Evolutionary conservation across 2,888 invertebrate genomes (phyloP).

Genomic region (Euspilapteryx auroguttella): DNA sequence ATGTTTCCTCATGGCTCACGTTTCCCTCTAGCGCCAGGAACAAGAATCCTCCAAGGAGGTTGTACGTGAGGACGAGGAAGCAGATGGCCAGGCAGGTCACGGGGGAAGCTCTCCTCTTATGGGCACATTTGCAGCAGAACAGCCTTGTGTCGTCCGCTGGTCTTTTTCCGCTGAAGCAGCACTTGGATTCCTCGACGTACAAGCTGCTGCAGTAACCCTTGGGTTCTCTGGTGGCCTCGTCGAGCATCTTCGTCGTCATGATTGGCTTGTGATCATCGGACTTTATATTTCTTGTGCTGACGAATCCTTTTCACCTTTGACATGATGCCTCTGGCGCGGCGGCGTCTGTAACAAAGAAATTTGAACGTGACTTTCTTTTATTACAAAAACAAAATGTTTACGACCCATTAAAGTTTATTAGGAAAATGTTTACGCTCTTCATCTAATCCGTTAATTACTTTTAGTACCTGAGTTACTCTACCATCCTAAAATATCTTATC

Average conservation of each 20-base stretch:
- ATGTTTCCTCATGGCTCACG: slow-evolving; percentile 52
- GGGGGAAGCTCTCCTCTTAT: slow-evolving; percentile 51
- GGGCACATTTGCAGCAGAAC: slow-evolving; percentile 58
- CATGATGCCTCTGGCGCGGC: too few species aligned
- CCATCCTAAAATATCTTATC: too few species aligned
- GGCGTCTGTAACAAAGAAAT: too few species aligned
- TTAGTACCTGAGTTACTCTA: too few species aligned
- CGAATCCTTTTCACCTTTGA: too few species aligned
- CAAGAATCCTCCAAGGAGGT: slow-evolving; percentile 87
- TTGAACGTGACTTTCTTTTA: too few species aligned
- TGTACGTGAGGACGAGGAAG: slow-evolving; percentile 86
- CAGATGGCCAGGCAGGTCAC: slow-evolving; percentile 82
- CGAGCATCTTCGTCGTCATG: slow-evolving; percentile 4
- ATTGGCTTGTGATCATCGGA: slow-evolving; percentile 17
- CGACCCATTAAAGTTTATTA: too few species aligned
- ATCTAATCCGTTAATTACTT: too few species aligned
- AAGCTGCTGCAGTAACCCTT: slow-evolving; percentile 1
- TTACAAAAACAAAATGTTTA: too few species aligned
- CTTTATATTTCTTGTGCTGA: slow-evolving; percentile 30
- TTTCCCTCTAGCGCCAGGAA: slow-evolving; percentile 84
- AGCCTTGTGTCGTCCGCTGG: slow-evolving; percentile 12
- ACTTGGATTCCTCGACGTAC: slow-evolving; percentile 1
- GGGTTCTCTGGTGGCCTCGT: slow-evolving; percentile 1
- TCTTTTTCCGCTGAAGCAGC: slow-evolving; percentile 8
- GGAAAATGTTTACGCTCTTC: too few species aligned